Evolutionary conservation across 2,797 vertebrate genomes (phyloP).

Genomic region (Eulemur coronatus): DNA sequence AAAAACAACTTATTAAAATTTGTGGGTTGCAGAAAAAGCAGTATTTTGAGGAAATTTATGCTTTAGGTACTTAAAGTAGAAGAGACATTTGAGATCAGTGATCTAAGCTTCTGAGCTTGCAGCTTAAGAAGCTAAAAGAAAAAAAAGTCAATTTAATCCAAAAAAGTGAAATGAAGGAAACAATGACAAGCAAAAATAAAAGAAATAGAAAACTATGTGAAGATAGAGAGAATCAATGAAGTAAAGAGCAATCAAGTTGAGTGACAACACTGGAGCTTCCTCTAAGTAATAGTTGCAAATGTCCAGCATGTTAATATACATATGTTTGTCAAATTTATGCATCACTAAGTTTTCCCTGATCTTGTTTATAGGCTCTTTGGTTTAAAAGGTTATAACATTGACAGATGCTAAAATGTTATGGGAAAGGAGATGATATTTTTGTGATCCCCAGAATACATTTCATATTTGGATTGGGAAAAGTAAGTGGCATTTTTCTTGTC

Average conservation of each 20-base stretch:
- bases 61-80: background rate
- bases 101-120: background rate
- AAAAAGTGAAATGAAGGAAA: background rate
- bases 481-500: background rate
- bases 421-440: constrained; percentile 26
- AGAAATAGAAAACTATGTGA: background rate
- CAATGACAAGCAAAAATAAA: background rate
- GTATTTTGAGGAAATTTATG: background rate
- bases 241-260: constrained; percentile 44
- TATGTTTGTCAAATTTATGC: background rate
- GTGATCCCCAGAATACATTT: constrained; percentile 11
- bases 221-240: background rate
- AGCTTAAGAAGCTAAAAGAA: background rate
- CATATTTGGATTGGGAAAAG: constrained; percentile 43
- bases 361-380: constrained; percentile 30
- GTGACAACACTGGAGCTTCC: background rate
- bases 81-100: background rate
- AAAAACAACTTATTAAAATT: background rate
- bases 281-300: constrained; percentile 15
- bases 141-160: background rate
- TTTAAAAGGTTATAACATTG: constrained; percentile 61
- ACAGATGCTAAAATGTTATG: constrained; percentile 34
- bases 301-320: background rate
- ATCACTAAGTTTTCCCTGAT: constrained; percentile 39
- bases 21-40: background rate